A percentile compares a stretch with the other conserved stretches of the same genome.
These are phyloP conservation scores for Chlorodrepanis virens DNA, from an alignment of 2,113 vertebrate genomes.

Conservation along the genomic window DNA sequence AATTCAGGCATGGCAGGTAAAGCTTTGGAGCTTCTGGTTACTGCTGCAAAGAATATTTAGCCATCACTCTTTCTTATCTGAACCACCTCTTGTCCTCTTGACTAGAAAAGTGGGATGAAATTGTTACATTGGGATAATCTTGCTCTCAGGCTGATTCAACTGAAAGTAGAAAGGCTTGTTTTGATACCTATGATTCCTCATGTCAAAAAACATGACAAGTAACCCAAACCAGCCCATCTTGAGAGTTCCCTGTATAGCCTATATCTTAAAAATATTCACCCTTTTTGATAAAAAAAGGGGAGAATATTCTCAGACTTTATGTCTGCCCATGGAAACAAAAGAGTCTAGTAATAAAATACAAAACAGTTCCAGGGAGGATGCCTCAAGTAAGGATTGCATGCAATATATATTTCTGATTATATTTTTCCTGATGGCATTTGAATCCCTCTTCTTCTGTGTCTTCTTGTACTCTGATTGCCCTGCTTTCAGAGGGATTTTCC, in stretches of 20 bases:
- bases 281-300: neutral
- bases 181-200: neutral
- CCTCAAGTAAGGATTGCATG: neutral
- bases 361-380: neutral
- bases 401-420: neutral
- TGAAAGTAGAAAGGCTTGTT: neutral
- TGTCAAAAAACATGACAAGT: neutral
- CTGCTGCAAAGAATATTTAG: neutral
- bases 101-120: neutral
- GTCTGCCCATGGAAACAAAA: neutral
- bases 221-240: neutral
- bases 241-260: neutral
- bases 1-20: neutral
- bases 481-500: neutral
- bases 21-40: neutral
- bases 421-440: neutral
- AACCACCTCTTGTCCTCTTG: neutral
- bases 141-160: neutral
- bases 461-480: neutral
- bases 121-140: neutral
- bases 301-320: neutral
- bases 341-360: neutral
- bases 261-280: neutral
- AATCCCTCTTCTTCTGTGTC: neutral
- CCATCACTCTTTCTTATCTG: neutral